Conservation (phyloP, 2,113 vertebrate species). For the Promerops cafer region DNA sequence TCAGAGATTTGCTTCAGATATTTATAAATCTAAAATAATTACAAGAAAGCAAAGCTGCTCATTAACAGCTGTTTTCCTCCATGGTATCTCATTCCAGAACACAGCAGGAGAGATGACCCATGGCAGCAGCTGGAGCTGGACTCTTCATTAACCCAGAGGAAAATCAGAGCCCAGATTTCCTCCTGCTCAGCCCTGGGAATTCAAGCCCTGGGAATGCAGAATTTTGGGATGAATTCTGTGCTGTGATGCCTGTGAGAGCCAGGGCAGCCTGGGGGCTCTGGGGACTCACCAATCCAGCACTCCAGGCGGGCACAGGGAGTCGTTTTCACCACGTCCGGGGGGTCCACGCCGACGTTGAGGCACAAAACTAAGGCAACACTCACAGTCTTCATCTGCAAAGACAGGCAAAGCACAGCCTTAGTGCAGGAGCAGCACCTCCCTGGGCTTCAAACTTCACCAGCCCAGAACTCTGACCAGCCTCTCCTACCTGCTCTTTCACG, state of each 20-base stretch:
- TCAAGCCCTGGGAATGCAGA: not conserved
- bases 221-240: accelerated
- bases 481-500: not conserved
- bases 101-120: not conserved
- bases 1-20: not conserved
- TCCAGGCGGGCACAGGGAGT: slow-evolving; percentile 94
- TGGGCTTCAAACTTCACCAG: not conserved
- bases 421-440: not conserved
- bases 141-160: not conserved
- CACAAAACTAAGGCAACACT: slow-evolving; percentile 96
- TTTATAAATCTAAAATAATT: not conserved
- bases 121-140: not conserved
- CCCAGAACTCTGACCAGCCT: not conserved
- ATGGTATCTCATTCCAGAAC: not conserved
- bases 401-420: not conserved
- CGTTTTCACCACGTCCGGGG: slow-evolving; percentile 97
- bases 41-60: not conserved
- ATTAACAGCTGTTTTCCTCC: not conserved
- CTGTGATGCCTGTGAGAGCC: accelerated
- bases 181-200: not conserved
- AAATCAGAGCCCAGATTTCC: not conserved
- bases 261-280: not conserved
- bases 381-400: slow-evolving; percentile 96
- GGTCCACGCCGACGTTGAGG: slow-evolving; percentile 96
- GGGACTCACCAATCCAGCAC: slow-evolving; percentile 92